phyloP scores from a whole-genome alignment of 2,888 invertebrate genomes.

The Herminia tarsipennalis region DNA sequence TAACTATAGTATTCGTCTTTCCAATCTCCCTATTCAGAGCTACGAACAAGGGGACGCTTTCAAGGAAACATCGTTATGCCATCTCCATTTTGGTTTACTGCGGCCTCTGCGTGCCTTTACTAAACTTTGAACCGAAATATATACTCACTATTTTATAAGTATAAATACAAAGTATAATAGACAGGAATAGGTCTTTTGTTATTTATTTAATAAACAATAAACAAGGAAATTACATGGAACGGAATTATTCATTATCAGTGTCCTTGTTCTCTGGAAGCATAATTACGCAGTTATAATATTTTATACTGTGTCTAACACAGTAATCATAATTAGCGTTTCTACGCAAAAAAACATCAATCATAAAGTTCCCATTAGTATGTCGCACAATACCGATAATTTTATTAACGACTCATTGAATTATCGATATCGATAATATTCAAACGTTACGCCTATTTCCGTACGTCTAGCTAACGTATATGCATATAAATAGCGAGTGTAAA shows the following conservation, averaged over 20 bases:
- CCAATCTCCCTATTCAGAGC: constrained; percentile 36
- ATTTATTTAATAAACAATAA: no score
- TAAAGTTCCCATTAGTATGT: not conserved
- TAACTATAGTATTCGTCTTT: constrained; percentile 29
- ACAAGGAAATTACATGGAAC: no score
- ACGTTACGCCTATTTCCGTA: constrained; percentile 52
- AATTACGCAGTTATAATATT: constrained; percentile 2
- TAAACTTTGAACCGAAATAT: no score
- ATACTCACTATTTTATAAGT: no score
- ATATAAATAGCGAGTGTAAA: constrained; percentile 70
- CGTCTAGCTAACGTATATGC: constrained; percentile 49
- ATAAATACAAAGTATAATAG: no score
- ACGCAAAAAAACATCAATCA: constrained; percentile 1
- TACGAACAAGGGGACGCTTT: constrained; percentile 45
- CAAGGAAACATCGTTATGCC: constrained; percentile 42
- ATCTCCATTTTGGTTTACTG: constrained; percentile 40
- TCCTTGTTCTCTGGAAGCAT: constrained; percentile 22
- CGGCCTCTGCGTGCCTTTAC: constrained; percentile 7
- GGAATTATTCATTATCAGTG: no score
- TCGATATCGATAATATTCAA: constrained; percentile 46
- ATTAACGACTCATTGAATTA: constrained; percentile 8
- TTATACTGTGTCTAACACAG: no score
- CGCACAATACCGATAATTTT: constrained; percentile 4
- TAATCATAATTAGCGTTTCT: constrained; percentile 26
- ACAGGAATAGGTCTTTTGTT: no score